Percentiles rank a stretch among this genome's conserved stretches.
Conservation (phyloP, 2,797 vertebrate genomes). For the Xenopus petersii region DNA sequence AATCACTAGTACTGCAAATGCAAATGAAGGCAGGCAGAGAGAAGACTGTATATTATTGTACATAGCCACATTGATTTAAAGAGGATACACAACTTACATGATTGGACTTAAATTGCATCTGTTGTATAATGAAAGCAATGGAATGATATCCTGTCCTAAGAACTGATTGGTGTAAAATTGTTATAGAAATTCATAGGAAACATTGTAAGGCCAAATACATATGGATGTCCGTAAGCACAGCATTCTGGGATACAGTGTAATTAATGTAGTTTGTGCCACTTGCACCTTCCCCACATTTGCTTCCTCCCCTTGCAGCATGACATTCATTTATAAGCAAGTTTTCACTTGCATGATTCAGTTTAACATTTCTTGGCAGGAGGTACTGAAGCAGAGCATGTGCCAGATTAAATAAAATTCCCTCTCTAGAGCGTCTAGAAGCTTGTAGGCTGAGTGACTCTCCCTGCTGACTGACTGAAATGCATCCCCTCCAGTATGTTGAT, state of each 20-base stretch:
- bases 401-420: constrained; percentile 21
- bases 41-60: no score
- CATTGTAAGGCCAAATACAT: no score
- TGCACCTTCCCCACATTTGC: neutral
- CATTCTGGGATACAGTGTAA: neutral
- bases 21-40: no score
- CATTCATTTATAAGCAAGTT: constrained; percentile 7
- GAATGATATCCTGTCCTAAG: no score
- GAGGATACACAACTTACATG: no score
- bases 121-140: no score
- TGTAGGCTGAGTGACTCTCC: constrained; percentile 18
- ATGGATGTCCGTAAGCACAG: no score
- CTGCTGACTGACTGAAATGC: constrained; percentile 17
- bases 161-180: no score
- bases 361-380: constrained; percentile 17
- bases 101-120: no score
- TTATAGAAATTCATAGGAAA: no score
- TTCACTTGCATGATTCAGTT: constrained; percentile 4
- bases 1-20: no score
- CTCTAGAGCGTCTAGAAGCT: constrained; percentile 10
- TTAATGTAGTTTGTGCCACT: neutral
- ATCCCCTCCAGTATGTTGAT: constrained; percentile 28
- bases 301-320: constrained; percentile 5
- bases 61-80: no score
- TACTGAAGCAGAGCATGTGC: constrained; percentile 7